phyloP scores from a whole-genome alignment of 2,888 invertebrate genomes.

The Anthrax anthrax region DNA sequence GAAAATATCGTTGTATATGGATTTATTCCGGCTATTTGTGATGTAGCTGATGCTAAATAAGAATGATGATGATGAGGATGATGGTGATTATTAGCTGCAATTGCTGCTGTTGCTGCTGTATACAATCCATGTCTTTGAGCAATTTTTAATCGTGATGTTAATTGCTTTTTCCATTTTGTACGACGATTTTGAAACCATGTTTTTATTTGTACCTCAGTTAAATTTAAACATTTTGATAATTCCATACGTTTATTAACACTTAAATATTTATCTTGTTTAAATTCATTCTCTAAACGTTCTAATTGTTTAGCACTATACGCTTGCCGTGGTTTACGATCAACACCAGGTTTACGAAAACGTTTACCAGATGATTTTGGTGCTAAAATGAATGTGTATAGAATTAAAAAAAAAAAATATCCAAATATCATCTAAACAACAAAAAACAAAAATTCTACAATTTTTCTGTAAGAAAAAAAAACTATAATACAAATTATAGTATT shows the following conservation, averaged over 20 bases:
- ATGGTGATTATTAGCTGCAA: no score
- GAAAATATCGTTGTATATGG: constrained; percentile 12
- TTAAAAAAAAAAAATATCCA: neutral
- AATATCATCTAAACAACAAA: neutral
- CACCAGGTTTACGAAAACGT: constrained; percentile 69
- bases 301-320: constrained; percentile 92
- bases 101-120: no score
- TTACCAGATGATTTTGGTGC: constrained; percentile 68
- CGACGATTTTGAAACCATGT: constrained; percentile 94
- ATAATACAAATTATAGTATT: no score
- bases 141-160: constrained; percentile 78
- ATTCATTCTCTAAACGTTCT: constrained; percentile 82
- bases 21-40: constrained; percentile 7
- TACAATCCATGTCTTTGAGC: constrained; percentile 74
- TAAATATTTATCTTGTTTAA: constrained; percentile 89
- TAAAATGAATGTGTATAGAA: no score
- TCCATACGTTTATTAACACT: constrained; percentile 93
- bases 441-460: neutral
- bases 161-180: constrained; percentile 95
- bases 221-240: constrained; percentile 69
- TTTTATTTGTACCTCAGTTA: constrained; percentile 92
- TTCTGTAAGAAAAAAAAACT: no score
- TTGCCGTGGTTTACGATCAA: constrained; percentile 89
- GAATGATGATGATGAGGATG: constrained; percentile 15
- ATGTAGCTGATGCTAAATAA: constrained; percentile 40